A percentile compares a stretch with the other conserved stretches of the same genome.
phyloP scores from a whole-genome alignment of 2,113 vertebrate species.

The Columba janthina region DNA sequence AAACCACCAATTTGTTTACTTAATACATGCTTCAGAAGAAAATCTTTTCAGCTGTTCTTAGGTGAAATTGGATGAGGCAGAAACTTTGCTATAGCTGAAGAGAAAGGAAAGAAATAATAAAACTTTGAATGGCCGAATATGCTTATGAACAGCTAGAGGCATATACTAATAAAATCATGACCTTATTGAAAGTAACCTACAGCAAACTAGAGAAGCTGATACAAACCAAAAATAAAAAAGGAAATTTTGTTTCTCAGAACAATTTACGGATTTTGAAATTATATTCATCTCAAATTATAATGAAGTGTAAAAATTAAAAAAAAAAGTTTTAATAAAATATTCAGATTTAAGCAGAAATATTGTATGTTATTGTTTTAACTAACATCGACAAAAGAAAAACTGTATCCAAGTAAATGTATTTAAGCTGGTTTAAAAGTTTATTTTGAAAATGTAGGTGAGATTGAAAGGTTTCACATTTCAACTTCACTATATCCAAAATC shows the following conservation, averaged over 20 bases:
- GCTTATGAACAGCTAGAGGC: not conserved
- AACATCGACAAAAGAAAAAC: not conserved
- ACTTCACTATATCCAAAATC: not conserved
- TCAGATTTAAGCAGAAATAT: not conserved
- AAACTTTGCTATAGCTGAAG: not conserved
- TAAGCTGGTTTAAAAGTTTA: not conserved
- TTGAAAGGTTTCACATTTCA: not conserved
- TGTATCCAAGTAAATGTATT: not conserved
- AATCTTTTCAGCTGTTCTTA: not conserved
- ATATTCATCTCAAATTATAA: not conserved
- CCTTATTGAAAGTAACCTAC: not conserved
- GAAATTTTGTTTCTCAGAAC: not conserved
- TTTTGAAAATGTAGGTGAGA: not conserved
- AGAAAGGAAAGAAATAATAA: not conserved
- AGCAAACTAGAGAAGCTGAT: not conserved
- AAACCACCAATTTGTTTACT: not conserved
- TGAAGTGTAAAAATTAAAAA: not conserved
- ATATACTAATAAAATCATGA: not conserved
- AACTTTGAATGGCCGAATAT: not conserved
- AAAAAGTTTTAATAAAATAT: not conserved
- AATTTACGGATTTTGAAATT: not conserved
- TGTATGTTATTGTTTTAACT: not conserved
- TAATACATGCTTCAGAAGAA: accelerated
- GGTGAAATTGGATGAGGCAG: not conserved
- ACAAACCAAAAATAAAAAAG: not conserved